Conservation (phyloP, 1,140 invertebrate genomes). For the Eumaeus atala region DNA sequence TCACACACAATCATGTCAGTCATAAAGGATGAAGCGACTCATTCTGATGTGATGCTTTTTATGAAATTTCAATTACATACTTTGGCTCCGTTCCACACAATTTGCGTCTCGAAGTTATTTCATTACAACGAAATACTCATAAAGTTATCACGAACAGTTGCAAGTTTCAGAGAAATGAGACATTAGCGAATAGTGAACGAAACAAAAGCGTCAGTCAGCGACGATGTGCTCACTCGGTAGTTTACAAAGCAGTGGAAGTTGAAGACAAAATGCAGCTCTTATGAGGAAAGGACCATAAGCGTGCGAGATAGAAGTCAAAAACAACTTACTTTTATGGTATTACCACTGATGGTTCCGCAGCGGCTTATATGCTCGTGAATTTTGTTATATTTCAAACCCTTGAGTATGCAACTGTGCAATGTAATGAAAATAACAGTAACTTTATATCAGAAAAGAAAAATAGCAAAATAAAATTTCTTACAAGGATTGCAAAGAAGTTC, state of each 20-base stretch:
- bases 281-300: not conserved
- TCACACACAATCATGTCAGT: no score
- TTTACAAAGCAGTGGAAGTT: not conserved
- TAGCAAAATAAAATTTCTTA: not conserved
- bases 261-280: not conserved
- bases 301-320: no score
- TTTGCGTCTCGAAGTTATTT: conserved; percentile 14
- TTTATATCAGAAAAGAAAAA: no score
- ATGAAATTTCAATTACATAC: no score
- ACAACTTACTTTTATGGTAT: no score
- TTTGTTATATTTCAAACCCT: no score
- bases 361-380: no score
- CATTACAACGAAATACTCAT: conserved; percentile 16
- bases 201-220: conserved; percentile 13
- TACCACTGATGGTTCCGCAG: not conserved
- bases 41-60: no score
- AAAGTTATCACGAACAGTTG: conserved; percentile 11
- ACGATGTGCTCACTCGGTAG: conserved; percentile 9
- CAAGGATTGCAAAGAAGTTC: conserved; percentile 11
- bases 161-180: conserved; percentile 15
- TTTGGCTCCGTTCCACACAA: conserved; percentile 7
- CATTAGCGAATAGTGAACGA: conserved; percentile 10
- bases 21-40: no score
- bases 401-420: no score
- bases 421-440: no score